phyloP scores from a whole-genome alignment of 35 echinoderm and acorn worm genomes.

The Acanthaster planci region DNA sequence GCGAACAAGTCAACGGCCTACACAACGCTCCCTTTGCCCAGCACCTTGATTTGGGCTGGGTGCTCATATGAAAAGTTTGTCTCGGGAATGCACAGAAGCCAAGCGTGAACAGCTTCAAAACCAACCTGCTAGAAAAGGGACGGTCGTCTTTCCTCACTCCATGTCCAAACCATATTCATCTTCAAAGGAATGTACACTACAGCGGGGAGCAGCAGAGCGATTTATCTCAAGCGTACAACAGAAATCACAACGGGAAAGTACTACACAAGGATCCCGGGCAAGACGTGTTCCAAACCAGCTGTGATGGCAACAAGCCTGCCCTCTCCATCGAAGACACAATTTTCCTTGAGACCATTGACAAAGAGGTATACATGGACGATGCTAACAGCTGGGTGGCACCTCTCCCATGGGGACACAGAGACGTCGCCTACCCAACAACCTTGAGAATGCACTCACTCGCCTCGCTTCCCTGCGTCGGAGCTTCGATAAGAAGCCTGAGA shows the following conservation, averaged over 20 bases:
- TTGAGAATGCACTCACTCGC: conserved; percentile 29
- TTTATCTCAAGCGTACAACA: not conserved
- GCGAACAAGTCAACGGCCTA: conserved; percentile 48
- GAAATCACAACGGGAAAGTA: not conserved
- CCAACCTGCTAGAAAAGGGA: conserved; percentile 34
- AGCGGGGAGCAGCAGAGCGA: not conserved
- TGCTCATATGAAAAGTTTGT: conserved; percentile 28
- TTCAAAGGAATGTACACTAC: conserved; percentile 26
- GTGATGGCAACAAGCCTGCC: not conserved
- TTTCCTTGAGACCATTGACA: too few species aligned
- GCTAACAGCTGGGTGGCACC: conserved; percentile 46
- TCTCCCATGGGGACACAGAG: conserved; percentile 27
- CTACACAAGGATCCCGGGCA: not conserved
- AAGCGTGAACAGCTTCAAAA: conserved; percentile 35
- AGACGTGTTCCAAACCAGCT: not conserved
- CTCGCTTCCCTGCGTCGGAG: conserved; percentile 10
- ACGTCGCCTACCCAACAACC: conserved; percentile 44
- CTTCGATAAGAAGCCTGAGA: conserved; percentile 21
- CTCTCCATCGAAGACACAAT: too few species aligned
- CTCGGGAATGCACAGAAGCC: conserved; percentile 11
- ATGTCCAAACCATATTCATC: conserved; percentile 11
- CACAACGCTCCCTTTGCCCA: conserved; percentile 52
- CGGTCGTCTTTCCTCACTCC: conserved; percentile 6
- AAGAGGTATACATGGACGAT: conserved; percentile 27
- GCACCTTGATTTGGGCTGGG: conserved; percentile 26